Evolutionary conservation across 1,140 invertebrate genomes (phyloP), one percentile per base, ranked within the genome.

Genomic region (Drosophila yakuba): DNA sequence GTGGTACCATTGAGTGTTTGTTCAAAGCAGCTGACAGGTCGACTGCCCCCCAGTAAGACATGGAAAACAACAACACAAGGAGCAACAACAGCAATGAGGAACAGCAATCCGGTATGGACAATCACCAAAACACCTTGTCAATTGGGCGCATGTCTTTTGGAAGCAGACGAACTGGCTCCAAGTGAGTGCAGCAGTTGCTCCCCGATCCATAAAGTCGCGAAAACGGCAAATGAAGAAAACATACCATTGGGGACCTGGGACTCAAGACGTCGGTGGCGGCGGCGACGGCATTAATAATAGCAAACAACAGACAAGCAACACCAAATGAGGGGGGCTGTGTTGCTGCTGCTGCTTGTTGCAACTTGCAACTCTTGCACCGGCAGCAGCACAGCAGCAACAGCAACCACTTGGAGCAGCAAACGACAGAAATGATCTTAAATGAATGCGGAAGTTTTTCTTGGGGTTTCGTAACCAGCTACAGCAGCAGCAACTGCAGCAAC

Each of bases 401-500:
- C 82, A 83, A 74, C 68, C 57, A 86, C 82, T 86, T 86, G 82
- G 66, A 88, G 83, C 83, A 88, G 52, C 80, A 90, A 71, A 85
- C 80, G 80, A 91, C 80, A 91, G 86, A 91, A 91, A 90, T 89
- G 86, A 91, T 91, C 85, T 91, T 91, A 91, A 91, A 91, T 91
- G 90, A 91, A 91, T 91, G 90, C 90, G 90, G 90, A 91, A 91
- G 90, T 90, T 91, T 91, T 91, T 90, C 84, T 89, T 81, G 85
- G 78, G 83, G 82, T 91, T 91, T 91, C 90, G 90, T 91, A 91
- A 91, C 90, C 85, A 90, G 90, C 85, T 84, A 88, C 73, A 80
- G 44, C 67, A 64, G 36, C 78, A 75, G 52, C 73, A 66, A 35
- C 58, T 51, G n/a, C 64, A 47, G 4, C 54, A 71, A 77, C 78